A percentile compares a stretch with the other conserved stretches of the same genome.
Evolutionary conservation across 2,888 invertebrate species (phyloP).

Genomic region (Agriotes lineatus): DNA sequence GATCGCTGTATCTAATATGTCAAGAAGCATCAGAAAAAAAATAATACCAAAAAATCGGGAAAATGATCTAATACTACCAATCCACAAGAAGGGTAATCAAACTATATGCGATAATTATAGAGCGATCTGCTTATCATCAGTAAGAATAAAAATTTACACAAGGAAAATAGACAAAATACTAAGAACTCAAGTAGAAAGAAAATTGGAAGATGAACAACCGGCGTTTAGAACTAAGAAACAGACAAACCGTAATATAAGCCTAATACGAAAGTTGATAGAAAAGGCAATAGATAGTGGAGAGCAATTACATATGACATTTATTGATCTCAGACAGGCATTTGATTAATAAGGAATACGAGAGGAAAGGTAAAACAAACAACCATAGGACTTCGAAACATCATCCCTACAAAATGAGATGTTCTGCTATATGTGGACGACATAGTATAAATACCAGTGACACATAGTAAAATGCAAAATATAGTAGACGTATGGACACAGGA

Average conservation of each 20-base stretch:
- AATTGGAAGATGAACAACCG: conserved; percentile 7
- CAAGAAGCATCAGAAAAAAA: background rate
- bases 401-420: no score
- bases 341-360: background rate
- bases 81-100: conserved; percentile 22
- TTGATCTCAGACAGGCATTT: background rate
- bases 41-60: no score
- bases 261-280: background rate
- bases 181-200: conserved; percentile 5
- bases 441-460: no score
- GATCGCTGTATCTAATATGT: background rate
- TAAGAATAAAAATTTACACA: background rate
- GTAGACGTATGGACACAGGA: no score
- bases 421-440: no score
- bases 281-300: background rate
- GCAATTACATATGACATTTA: background rate
- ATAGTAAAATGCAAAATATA: no score
- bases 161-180: background rate
- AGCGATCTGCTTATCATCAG: background rate
- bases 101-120: conserved; percentile 12
- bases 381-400: background rate
- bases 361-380: background rate
- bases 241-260: conserved; percentile 3
- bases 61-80: conserved; percentile 13
- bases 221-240: background rate